These are phyloP conservation scores for Bombus pascuorum DNA, from an alignment of 1,140 invertebrate species.

Conservation along the genomic window DNA sequence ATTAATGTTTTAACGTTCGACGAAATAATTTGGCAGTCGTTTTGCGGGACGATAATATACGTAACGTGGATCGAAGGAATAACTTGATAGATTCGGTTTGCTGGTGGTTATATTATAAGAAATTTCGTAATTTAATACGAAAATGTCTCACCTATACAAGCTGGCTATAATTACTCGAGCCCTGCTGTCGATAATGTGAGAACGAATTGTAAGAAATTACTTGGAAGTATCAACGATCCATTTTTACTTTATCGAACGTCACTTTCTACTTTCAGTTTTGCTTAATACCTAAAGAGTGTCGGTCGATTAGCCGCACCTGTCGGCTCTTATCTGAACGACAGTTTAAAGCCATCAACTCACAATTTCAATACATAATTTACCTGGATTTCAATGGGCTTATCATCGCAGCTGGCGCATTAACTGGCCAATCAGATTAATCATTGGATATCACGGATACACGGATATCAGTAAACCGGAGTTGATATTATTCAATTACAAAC, in stretches of 20 bases:
- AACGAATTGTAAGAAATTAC: not conserved
- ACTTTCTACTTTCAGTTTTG: constrained; percentile 9
- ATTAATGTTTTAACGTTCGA: not conserved
- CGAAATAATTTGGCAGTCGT: not conserved
- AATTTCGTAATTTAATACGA: not conserved
- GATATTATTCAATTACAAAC: not conserved
- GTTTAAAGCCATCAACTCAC: not conserved
- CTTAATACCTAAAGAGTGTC: constrained; percentile 12
- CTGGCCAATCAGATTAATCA: not conserved
- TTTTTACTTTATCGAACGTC: constrained; percentile 30
- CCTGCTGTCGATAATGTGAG: not conserved
- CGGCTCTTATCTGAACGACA: not conserved
- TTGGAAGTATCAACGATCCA: constrained; percentile 2
- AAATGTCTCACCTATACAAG: not conserved
- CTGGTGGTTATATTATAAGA: not conserved
- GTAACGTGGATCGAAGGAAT: not conserved
- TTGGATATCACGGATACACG: not conserved
- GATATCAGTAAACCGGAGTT: no score
- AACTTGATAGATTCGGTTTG: not conserved
- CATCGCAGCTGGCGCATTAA: not conserved
- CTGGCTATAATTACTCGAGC: not conserved
- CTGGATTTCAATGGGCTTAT: not conserved
- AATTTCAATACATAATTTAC: constrained; percentile 23
- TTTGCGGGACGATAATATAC: not conserved
- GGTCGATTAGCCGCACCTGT: constrained; percentile 6